Percentiles rank a stretch among this genome's conserved stretches.
Conservation (phyloP, 2,797 vertebrate genomes). For the Crenuchus spilurus region DNA sequence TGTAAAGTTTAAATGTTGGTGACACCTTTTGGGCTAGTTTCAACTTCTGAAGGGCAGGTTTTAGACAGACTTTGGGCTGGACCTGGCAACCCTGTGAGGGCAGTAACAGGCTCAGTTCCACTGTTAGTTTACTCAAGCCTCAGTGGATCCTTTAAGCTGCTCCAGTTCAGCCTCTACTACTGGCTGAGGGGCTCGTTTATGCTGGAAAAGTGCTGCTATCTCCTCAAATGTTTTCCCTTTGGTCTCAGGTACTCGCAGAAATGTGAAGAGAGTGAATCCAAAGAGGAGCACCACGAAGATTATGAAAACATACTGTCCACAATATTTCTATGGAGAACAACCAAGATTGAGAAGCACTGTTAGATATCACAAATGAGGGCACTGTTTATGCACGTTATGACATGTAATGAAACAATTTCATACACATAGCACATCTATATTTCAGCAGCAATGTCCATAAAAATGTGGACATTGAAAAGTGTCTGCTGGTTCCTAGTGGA, state of each 20-base stretch:
- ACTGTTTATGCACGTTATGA: too few relatives aligned
- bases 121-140: conserved; percentile 68
- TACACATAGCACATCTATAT: too few relatives aligned
- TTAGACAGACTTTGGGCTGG: too few relatives aligned
- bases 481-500: too few relatives aligned
- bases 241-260: conserved; percentile 92
- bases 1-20: too few relatives aligned
- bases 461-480: too few relatives aligned
- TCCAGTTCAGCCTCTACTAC: conserved; percentile 80
- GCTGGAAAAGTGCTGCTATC: conserved; percentile 86
- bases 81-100: too few relatives aligned
- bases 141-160: conserved; percentile 75
- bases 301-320: conserved; percentile 85
- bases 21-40: too few relatives aligned
- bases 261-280: conserved; percentile 83
- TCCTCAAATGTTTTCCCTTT: conserved; percentile 95
- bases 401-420: too few relatives aligned
- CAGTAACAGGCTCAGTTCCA: conserved; percentile 11
- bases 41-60: too few relatives aligned
- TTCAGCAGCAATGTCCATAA: too few relatives aligned
- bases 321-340: conserved; percentile 73
- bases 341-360: neutral
- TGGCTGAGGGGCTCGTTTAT: conserved; percentile 60
- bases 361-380: neutral
- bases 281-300: conserved; percentile 87